Percentiles rank a stretch among this genome's conserved stretches.
These are phyloP conservation scores for Ochropleura leucogaster DNA, from an alignment of 2,888 invertebrate species.

Conservation along the genomic window DNA sequence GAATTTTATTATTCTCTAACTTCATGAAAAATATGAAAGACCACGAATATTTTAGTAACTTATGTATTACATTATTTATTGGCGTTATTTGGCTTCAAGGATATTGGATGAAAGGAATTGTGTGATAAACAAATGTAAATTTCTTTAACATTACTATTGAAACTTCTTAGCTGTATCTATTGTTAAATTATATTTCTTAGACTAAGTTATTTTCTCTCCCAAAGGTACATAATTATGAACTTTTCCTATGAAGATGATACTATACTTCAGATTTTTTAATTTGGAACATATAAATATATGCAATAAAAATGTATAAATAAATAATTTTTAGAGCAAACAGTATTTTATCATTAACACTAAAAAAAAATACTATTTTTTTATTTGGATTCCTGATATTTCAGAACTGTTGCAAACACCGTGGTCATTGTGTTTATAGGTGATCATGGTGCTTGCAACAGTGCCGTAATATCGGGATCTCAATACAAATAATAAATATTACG, in stretches of 20 bases:
- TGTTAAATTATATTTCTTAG: constrained; percentile 78
- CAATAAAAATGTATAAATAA: background rate
- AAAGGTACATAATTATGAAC: constrained; percentile 79
- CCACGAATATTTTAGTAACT: constrained; percentile 71
- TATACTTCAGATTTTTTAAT: constrained; percentile 23
- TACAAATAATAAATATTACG: too few species aligned
- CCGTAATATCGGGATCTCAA: too few species aligned
- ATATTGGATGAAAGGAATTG: constrained; percentile 77
- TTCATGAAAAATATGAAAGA: constrained; percentile 36
- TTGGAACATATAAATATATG: background rate
- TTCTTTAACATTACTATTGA: constrained; percentile 79
- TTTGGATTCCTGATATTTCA: too few species aligned
- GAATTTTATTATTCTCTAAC: constrained; percentile 20
- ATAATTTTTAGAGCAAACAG: constrained; percentile 3
- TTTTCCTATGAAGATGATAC: constrained; percentile 27
- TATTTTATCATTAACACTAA: background rate
- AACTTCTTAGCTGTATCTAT: constrained; percentile 74
- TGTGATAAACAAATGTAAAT: constrained; percentile 88
- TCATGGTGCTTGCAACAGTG: too few species aligned
- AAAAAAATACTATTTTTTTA: too few species aligned
- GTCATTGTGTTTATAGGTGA: too few species aligned
- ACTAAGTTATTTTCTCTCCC: constrained; percentile 75
- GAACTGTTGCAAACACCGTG: too few species aligned
- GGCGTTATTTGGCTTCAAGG: constrained; percentile 75
- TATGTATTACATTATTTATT: constrained; percentile 76